These are phyloP conservation scores for Emydocephalus ijimae DNA, from an alignment of 2,113 vertebrate species.

Conservation along the genomic window DNA sequence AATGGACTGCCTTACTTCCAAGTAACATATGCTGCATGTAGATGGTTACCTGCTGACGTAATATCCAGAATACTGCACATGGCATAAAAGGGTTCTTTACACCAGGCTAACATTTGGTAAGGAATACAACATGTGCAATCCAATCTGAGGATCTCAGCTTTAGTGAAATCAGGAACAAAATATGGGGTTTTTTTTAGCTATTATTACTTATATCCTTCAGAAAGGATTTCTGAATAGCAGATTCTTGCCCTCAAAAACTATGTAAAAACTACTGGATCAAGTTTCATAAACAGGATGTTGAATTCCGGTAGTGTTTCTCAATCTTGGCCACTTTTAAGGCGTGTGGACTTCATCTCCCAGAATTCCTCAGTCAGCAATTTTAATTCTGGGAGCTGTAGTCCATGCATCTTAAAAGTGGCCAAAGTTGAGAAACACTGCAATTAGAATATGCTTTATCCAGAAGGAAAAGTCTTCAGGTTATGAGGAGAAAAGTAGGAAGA, in stretches of 20 bases:
- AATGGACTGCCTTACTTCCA: neutral
- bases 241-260: neutral
- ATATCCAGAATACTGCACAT: neutral
- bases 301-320: no score
- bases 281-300: neutral
- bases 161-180: neutral
- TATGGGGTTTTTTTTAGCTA: neutral
- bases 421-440: no score
- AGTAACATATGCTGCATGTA: neutral
- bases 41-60: neutral
- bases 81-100: neutral
- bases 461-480: neutral
- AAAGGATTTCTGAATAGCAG: neutral
- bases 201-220: neutral
- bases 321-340: no score
- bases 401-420: no score
- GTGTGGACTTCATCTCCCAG: no score
- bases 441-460: neutral
- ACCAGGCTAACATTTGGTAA: neutral
- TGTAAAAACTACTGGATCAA: neutral
- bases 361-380: no score
- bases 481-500: neutral
- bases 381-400: no score
- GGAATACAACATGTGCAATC: neutral
- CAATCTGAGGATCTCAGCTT: neutral